Conservation (phyloP, 2,888 invertebrate species). For the Hypomecis atomaria region DNA sequence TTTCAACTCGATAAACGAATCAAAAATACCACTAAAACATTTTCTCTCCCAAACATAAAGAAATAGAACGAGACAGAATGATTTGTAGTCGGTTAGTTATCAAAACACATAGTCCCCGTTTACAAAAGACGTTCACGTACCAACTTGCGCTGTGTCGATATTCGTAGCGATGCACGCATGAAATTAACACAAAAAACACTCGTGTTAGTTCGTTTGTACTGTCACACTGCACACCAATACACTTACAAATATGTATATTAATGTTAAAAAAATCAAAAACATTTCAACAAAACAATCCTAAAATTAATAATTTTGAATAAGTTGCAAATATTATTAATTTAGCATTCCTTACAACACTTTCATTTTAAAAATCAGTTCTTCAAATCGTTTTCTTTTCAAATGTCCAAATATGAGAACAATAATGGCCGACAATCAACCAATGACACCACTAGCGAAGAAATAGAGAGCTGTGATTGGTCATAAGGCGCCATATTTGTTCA, state of each 20-base stretch:
- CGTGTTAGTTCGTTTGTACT: constrained; percentile 35
- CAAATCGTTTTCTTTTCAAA: too few relatives aligned
- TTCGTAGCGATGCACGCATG: constrained; percentile 63
- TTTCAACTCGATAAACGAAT: too few relatives aligned
- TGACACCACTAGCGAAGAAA: too few relatives aligned
- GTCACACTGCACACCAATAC: constrained; percentile 37
- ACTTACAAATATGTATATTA: background rate
- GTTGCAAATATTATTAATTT: background rate
- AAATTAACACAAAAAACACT: constrained; percentile 74
- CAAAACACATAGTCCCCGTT: constrained; percentile 44
- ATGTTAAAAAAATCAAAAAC: background rate
- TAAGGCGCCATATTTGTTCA: background rate
- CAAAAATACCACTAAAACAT: too few relatives aligned
- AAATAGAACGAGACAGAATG: constrained; percentile 52
- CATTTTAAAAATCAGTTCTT: too few relatives aligned
- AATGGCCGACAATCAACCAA: too few relatives aligned
- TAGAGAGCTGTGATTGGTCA: too few relatives aligned
- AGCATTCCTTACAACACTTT: background rate
- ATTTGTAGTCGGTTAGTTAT: constrained; percentile 22
- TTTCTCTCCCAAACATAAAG: constrained; percentile 6
- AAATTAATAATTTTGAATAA: too few relatives aligned
- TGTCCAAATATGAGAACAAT: too few relatives aligned
- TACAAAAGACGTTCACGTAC: constrained; percentile 63
- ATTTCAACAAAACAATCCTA: too few relatives aligned
- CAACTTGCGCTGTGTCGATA: constrained; percentile 80